Base-by-base conservation (phyloP, 2,113 vertebrate genomes). In the Ochotona curzoniae region DNA sequence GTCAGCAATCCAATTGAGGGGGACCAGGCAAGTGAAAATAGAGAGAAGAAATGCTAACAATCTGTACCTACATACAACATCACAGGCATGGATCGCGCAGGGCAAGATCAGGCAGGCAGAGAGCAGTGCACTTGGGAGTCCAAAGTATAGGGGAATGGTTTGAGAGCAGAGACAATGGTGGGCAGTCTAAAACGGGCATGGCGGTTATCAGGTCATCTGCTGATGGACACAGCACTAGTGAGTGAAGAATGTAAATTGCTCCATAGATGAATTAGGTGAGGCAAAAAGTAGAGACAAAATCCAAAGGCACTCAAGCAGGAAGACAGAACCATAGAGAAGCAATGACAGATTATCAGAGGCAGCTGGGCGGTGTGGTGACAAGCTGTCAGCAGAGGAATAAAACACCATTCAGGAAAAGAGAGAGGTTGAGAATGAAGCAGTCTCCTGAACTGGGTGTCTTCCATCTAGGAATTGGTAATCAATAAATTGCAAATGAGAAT, bases 401-500 rank as follows among this genome's bases (percentile, higher is more conserved):
- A 97, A 94, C 64, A 93, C 51, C 95, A 97, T 96, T 97, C 78
- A 96, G 96, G 1, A 98, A 94, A 92, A 96, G 83, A 97, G 89
- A 18, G 94, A 96, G 87, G 96, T 7, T 89, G 54, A 92, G 86
- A 97, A 81, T 90, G 67, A 96, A 97, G 95, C 86, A 96, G 94
- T 96, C 95, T 71, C 96, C 96, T 97, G 96, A 98, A 94, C 95
- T 96, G 94, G 95, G 94, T 96, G 96, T 97, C 97, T 97, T 98
- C 90, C 85, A 96, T 97, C 92, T 96, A 96, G 78, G 96, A 97
- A 96, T 97, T 35, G 97, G 66, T 90, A 97, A 96, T 95, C 89
- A 67, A 93, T 90, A 97, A 97, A 97, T 94, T 94, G 94, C 95
- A 95, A 85, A 98, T 97, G 98, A 97, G 95, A 98, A 98, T 96